phyloP scores from a whole-genome alignment of 2,113 vertebrate genomes.

The Crotalus tigris region DNA sequence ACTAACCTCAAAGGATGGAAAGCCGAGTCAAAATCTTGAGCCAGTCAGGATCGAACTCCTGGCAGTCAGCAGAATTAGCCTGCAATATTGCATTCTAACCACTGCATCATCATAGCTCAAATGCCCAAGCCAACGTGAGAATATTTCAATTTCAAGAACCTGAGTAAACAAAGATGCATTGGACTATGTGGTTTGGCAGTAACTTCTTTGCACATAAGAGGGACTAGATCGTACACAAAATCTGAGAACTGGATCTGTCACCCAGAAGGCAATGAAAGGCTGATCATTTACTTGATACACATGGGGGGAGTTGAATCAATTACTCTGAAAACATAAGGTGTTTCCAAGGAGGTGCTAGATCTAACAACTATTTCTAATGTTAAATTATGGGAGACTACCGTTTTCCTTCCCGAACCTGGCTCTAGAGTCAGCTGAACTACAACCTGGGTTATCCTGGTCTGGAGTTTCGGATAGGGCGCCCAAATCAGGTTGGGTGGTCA shows the following conservation, averaged over 20 bases:
- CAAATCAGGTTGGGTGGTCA: not conserved
- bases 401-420: not conserved
- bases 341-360: not conserved
- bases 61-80: not conserved
- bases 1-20: not conserved
- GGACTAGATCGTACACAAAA: not conserved
- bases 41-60: not conserved
- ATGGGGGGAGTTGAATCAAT: not conserved
- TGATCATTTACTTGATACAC: not conserved
- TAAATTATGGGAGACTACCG: too few species aligned
- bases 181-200: not conserved
- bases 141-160: not conserved
- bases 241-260: not conserved
- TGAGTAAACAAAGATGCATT: not conserved
- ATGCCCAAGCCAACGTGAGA: not conserved
- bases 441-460: not conserved
- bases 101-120: not conserved
- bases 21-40: not conserved
- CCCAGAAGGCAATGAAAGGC: not conserved
- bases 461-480: not conserved
- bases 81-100: not conserved
- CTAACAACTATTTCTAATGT: too few species aligned
- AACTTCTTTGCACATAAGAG: not conserved
- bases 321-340: not conserved
- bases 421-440: not conserved